Conservation (phyloP, 2,113 vertebrate species). For the Junco hyemalis region DNA sequence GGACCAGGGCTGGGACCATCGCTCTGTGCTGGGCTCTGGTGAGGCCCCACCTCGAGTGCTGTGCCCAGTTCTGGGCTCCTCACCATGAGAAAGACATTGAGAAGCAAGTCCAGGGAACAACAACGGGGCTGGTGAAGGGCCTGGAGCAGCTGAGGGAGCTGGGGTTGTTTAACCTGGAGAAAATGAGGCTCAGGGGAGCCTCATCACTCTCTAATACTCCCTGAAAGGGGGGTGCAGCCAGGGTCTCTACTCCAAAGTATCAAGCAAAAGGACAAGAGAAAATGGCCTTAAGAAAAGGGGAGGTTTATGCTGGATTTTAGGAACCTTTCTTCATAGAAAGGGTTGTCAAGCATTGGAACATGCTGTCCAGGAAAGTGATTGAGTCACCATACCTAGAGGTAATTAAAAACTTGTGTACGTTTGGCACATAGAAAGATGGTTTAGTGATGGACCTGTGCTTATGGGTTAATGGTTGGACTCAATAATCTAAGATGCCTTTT, state of each 20-base stretch:
- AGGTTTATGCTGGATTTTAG: background rate
- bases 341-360: background rate
- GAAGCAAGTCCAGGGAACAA: rapidly evolving
- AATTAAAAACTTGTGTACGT: background rate
- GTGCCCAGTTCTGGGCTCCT: background rate
- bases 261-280: background rate
- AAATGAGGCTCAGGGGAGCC: rapidly evolving
- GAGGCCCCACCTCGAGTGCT: rapidly evolving
- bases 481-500: background rate
- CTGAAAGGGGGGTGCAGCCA: background rate
- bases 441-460: background rate
- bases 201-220: background rate
- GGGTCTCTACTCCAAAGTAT: background rate
- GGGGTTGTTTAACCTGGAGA: background rate
- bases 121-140: rapidly evolving
- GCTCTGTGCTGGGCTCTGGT: rapidly evolving
- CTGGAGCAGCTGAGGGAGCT: background rate
- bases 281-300: background rate
- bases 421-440: too few species aligned
- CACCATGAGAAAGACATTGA: background rate
- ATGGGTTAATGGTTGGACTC: background rate
- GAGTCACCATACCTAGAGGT: background rate
- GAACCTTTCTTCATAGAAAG: background rate
- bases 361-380: background rate
- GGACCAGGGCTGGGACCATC: rapidly evolving